Evolutionary conservation across 1,140 invertebrate species (phyloP).

Genomic region (Cataglyphis hispanica): DNA sequence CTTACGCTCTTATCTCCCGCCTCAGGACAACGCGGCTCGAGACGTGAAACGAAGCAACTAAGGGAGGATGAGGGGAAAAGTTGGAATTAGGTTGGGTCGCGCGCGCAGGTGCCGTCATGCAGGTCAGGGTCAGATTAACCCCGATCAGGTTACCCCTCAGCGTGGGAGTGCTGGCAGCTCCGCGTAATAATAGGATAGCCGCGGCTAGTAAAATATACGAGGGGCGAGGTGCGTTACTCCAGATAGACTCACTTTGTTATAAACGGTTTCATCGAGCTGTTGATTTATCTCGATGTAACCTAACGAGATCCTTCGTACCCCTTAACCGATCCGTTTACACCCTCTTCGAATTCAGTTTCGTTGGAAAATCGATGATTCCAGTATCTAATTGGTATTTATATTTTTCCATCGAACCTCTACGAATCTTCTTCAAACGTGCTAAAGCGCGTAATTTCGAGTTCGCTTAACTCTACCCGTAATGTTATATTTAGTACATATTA

Average conservation of each 20-base stretch:
- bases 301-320: conserved; percentile 62
- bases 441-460: conserved; percentile 41
- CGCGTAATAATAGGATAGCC: conserved; percentile 84
- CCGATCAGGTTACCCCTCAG: conserved; percentile 85
- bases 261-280: conserved; percentile 75
- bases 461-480: conserved; percentile 38
- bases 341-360: neutral
- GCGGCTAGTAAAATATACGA: conserved; percentile 72
- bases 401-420: neutral
- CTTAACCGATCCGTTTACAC: conserved; percentile 27
- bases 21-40: conserved; percentile 5
- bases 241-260: conserved; percentile 75
- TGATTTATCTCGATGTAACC: conserved; percentile 72
- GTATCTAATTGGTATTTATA: neutral
- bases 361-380: neutral
- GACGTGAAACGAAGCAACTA: conserved; percentile 36
- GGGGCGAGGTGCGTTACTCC: conserved; percentile 62
- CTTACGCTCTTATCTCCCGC: conserved; percentile 62
- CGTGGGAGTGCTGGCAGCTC: conserved; percentile 85
- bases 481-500: conserved; percentile 53
- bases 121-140: conserved; percentile 86
- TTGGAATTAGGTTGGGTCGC: conserved; percentile 81
- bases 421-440: conserved; percentile 20
- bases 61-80: conserved; percentile 74
- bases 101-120: conserved; percentile 78